Base-by-base conservation (phyloP, 37 sponge, comb jelly and placozoan species). In the Beroe ovata region DNA sequence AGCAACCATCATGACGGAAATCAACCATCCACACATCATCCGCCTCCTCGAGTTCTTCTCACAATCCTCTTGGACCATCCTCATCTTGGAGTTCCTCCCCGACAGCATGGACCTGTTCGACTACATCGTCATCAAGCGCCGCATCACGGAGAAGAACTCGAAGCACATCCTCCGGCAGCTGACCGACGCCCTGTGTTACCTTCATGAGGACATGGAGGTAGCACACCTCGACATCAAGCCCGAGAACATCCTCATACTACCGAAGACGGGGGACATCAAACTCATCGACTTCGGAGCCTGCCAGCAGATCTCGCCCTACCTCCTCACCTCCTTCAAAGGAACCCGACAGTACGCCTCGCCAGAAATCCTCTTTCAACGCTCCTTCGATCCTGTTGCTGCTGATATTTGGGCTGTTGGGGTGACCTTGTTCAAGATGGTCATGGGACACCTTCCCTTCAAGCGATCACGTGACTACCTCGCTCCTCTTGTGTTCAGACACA, bases 361-460 rank as follows among this genome's bases (percentile, higher is more conserved):
- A 19, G 84, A 77, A 25, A 77, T 77, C 84, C 84, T 77, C 47
- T 77, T 77, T 26, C 26, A 19, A 0, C 14, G 54, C 0, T 1
- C 18, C 16, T 77, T 42, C 84, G 84, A 77, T 19, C 84, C 84
- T 38, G 54, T 77, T 3, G 42, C 84, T 0, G 84, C 84, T 77
- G 84, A 77, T 29, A 40, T 77, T 54, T 77, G 84, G 84, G 84
- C 84, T 77, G 25, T 77, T 19, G 84, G 84, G 33, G 84, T 77
- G 54, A 77, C 84, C 0, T 25, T 77, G 23, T 42, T 32, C 84
- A 77, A 77, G 47, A 77, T 77, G 84, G 26, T 77, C 14, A 42
- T 77, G 42, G 84, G 84, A 40, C 54, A 42, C 84, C 47, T 77
- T 2, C 84, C 84, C 54, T 77, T 77, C 47, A 77, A 77, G 84